Conservation (phyloP, 1,140 invertebrate species). For the Danaus melanippus region DNA sequence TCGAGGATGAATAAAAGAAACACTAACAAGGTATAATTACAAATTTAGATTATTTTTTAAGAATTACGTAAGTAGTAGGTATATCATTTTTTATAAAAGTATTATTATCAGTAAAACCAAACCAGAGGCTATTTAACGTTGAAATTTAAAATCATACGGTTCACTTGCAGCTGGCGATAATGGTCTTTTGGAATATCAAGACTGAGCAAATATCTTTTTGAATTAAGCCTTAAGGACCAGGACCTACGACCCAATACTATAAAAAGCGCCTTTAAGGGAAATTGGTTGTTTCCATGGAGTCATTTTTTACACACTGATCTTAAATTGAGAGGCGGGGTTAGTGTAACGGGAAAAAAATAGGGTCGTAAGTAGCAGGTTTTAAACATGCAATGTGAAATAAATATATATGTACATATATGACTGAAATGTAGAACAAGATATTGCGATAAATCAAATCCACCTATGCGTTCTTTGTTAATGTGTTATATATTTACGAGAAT, state of each 20-base stretch:
- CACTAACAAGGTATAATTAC: no score
- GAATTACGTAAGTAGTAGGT: no score
- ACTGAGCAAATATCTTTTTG: conserved; percentile 18
- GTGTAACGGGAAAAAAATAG: conserved; percentile 25
- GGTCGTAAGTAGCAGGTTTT: conserved; percentile 22
- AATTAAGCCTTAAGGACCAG: conserved; percentile 24
- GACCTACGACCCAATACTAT: conserved; percentile 18
- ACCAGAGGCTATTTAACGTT: conserved; percentile 9
- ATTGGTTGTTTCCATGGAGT: conserved; percentile 22
- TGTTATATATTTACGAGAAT: no score
- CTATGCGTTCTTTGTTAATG: no score
- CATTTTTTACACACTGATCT: conserved; percentile 22
- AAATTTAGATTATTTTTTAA: no score
- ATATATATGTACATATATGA: no score
- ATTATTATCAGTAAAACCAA: background rate
- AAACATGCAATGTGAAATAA: conserved; percentile 7
- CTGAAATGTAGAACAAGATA: no score
- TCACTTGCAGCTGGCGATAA: conserved; percentile 27
- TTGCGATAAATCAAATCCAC: no score
- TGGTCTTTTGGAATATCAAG: conserved; percentile 25
- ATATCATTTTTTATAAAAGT: no score
- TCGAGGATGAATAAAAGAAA: no score
- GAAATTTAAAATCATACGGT: conserved; percentile 25
- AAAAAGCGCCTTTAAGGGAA: conserved; percentile 23
- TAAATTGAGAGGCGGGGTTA: conserved; percentile 31